Percentiles rank a stretch among this genome's conserved stretches.
Conservation (phyloP, 2,888 invertebrate species). For the Morpho achilles region DNA sequence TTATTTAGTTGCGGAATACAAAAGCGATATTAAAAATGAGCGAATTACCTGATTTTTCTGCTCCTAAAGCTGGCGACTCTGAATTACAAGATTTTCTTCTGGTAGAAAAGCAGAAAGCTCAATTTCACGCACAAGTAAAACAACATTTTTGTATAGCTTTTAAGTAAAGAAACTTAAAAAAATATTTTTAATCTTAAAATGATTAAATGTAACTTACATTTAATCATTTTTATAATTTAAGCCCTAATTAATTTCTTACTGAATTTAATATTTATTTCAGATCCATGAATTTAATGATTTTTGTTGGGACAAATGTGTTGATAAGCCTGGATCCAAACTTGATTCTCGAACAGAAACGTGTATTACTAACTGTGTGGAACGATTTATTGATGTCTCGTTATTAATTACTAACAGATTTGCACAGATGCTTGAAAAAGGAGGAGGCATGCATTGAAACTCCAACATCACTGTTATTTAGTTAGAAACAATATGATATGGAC, state of each 20-base stretch:
- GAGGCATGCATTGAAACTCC: slow-evolving; percentile 68
- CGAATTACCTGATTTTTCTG: slow-evolving; percentile 61
- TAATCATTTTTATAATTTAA: no score
- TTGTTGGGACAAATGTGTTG: slow-evolving; percentile 98
- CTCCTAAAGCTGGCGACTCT: slow-evolving; percentile 77
- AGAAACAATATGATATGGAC: no score
- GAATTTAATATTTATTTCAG: slow-evolving; percentile 69
- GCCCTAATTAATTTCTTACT: no score
- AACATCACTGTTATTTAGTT: not conserved
- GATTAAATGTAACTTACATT: no score
- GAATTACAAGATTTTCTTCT: slow-evolving; percentile 91
- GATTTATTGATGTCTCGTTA: slow-evolving; percentile 95
- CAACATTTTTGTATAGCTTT: no score
- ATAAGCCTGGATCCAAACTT: slow-evolving; percentile 91
- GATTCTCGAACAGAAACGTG: slow-evolving; percentile 95
- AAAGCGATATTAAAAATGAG: slow-evolving; percentile 40
- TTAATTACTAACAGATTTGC: slow-evolving; percentile 93
- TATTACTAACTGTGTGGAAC: slow-evolving; percentile 93
- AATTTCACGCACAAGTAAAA: slow-evolving; percentile 91
- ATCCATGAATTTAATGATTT: slow-evolving; percentile 95
- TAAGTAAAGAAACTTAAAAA: no score
- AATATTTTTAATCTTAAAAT: no score
- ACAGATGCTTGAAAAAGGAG: slow-evolving; percentile 88
- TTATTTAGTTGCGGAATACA: no score
- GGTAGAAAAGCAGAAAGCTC: slow-evolving; percentile 92